Conservation (phyloP, 2,113 vertebrate genomes). For the Lethenteron reissneri region DNA sequence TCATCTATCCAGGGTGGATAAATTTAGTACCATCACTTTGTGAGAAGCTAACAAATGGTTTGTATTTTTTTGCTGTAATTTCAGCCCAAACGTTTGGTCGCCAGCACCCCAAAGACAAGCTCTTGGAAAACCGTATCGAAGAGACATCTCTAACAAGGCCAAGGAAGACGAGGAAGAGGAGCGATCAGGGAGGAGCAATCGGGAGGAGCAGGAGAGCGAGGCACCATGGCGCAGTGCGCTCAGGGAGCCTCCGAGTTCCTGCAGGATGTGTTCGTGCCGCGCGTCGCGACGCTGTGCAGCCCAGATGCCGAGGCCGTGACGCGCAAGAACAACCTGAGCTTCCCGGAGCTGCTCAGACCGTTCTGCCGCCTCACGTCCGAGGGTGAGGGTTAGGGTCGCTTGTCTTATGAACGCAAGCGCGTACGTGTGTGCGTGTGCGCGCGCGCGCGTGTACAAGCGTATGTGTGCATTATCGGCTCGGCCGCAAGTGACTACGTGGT, state of each 20-base stretch:
- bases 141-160: too few relatives aligned
- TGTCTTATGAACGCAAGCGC: background rate
- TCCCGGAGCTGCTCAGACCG: conserved; percentile 67
- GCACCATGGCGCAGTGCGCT: conserved; percentile 64
- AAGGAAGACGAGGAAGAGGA: too few relatives aligned
- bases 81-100: too few relatives aligned
- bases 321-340: conserved; percentile 65
- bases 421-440: background rate
- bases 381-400: conserved; percentile 35
- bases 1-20: too few relatives aligned
- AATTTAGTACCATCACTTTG: too few relatives aligned
- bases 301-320: conserved; percentile 63
- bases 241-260: conserved; percentile 89
- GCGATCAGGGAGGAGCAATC: background rate
- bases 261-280: conserved; percentile 82
- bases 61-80: too few relatives aligned
- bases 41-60: too few relatives aligned
- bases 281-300: conserved; percentile 77
- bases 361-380: conserved; percentile 86
- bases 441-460: background rate
- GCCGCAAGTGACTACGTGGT: background rate
- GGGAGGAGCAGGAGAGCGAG: background rate
- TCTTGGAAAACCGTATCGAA: too few relatives aligned
- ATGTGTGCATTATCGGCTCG: background rate
- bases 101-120: too few relatives aligned